Conservation (phyloP, 2,888 invertebrate genomes). For the Embidobia sp. region DNA sequence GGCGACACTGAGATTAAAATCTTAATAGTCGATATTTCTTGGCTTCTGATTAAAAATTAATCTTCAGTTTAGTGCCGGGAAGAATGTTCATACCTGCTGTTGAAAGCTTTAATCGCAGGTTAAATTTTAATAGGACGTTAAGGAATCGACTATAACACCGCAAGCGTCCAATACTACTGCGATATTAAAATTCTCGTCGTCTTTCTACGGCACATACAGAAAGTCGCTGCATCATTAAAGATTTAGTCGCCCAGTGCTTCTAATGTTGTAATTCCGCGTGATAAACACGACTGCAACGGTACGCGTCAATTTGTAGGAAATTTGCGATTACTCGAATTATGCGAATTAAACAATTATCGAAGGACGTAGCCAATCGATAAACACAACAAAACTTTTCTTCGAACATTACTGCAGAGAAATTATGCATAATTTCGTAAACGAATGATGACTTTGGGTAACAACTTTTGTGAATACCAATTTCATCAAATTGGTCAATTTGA, state of each 20-base stretch:
- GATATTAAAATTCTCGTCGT: slow-evolving; percentile 65
- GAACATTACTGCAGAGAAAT: background rate
- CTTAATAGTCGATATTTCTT: slow-evolving; percentile 60
- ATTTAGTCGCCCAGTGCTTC: slow-evolving; percentile 36
- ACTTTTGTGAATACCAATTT: no score
- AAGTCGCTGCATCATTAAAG: slow-evolving; percentile 57
- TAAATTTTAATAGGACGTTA: slow-evolving; percentile 63
- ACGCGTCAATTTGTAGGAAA: slow-evolving; percentile 38
- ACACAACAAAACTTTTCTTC: background rate
- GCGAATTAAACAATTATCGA: slow-evolving; percentile 35
- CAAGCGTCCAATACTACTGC: slow-evolving; percentile 57
- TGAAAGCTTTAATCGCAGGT: slow-evolving; percentile 63
- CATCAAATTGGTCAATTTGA: no score
- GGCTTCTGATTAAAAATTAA: slow-evolving; percentile 64
- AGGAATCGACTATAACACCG: slow-evolving; percentile 60
- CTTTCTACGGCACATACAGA: slow-evolving; percentile 35
- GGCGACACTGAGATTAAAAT: slow-evolving; percentile 57
- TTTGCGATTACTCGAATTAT: slow-evolving; percentile 23
- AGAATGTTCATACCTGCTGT: slow-evolving; percentile 56
- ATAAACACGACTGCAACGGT: slow-evolving; percentile 24
- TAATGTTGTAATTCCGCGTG: slow-evolving; percentile 43
- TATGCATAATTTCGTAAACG: background rate
- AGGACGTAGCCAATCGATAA: slow-evolving; percentile 30
- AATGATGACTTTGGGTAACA: no score
- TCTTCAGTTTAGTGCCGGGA: slow-evolving; percentile 54